Evolutionary conservation across 2,888 invertebrate genomes (phyloP), one percentile per base, ranked within the genome.

Genomic region (Xylophagus ater): DNA sequence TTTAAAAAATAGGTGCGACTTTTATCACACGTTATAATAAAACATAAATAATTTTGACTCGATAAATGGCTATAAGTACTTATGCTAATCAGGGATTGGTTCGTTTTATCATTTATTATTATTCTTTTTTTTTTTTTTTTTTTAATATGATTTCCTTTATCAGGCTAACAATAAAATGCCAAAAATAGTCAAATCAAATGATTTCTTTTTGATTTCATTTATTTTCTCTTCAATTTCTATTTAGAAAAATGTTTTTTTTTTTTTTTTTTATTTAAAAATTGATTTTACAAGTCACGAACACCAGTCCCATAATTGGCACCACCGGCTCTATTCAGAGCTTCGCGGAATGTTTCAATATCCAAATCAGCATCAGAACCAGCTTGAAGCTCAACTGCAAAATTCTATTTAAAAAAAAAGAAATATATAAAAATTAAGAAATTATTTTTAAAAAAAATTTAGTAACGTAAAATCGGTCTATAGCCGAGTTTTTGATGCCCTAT

Each of bases 301-400:
- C 83, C 84, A 33, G 82, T 83, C 35, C 84, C 84, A 55, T 84
- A 84, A 64, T 83, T 82, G 39, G 83, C 83, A 47, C 84, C 84
- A 24, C 83, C 81, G 42, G 82, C 83, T 57, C 76, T 75, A 53
- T 73, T 74, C 53, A 83, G 61, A 44, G 76, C 75, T 40, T 76
- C 75, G 53, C 73, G 73, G 59, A 84, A 79, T 57, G 74, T 71
- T 49, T 77, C 74, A 55, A 80, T 72, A 55, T 76, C 76, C 60
- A 84, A 70, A 55, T 84, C 84, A 25, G 71, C 66, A 55, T 72
- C 69, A 51, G 74, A 76, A 57, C 78, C 79, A 53, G 81, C 66
- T 59, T 80, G 78, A 49, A 83, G 65, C 58, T 84, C 84, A 49
- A 80, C 78, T 25, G 84, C 82, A 55, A 82, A 83, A 65, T 78